Conservation (phyloP, 2,888 invertebrate genomes). For the Piscicola geometra region DNA sequence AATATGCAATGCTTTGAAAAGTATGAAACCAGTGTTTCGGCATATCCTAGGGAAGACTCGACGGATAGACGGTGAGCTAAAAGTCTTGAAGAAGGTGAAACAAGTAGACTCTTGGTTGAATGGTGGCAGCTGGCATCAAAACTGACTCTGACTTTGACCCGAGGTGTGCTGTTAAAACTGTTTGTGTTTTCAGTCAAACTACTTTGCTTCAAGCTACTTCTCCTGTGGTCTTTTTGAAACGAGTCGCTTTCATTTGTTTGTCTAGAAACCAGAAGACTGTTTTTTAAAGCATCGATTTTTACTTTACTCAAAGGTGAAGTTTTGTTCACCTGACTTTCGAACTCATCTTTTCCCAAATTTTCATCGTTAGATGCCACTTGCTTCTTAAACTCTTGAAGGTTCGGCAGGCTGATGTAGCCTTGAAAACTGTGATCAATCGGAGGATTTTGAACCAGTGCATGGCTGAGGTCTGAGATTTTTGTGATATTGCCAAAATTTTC, state of each 20-base stretch:
- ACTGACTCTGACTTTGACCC: neutral
- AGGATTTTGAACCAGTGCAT: too few species aligned
- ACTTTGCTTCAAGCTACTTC: neutral
- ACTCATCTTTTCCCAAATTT: neutral
- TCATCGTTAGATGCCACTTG: neutral
- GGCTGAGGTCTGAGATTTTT: neutral
- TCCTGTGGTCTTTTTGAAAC: neutral
- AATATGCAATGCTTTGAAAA: neutral
- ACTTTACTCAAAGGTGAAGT: too few species aligned
- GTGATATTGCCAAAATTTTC: neutral
- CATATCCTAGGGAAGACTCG: slow-evolving; percentile 35
- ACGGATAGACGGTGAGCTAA: neutral
- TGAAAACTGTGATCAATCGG: neutral
- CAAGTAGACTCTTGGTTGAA: neutral
- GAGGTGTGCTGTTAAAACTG: neutral
- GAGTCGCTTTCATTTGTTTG: neutral
- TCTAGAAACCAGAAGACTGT: too few species aligned
- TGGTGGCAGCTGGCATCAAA: neutral
- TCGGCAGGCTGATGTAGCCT: neutral
- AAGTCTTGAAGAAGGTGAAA: neutral
- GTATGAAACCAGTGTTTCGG: slow-evolving; percentile 36
- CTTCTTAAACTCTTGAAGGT: neutral
- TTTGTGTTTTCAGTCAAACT: neutral
- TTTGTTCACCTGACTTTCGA: too few species aligned
- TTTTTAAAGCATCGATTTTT: too few species aligned